Percentiles rank a stretch among this genome's conserved stretches.
Evolutionary conservation across 2,888 invertebrate species (phyloP).

Genomic region (Parnassius glacialis): DNA sequence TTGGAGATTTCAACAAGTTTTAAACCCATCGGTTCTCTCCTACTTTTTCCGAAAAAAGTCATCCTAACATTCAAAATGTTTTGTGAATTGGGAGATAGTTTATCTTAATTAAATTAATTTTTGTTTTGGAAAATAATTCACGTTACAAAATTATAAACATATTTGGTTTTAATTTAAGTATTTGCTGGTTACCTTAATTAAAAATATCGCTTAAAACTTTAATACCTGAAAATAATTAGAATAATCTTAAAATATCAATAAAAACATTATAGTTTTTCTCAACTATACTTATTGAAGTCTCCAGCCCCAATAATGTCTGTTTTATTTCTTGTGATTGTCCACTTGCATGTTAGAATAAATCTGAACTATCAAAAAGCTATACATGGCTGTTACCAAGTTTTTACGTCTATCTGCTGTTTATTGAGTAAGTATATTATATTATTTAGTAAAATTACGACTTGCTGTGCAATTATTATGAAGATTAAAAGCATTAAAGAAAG

Average conservation of each 20-base stretch:
- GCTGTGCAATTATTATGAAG: neutral
- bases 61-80: no score
- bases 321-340: slow-evolving; percentile 8
- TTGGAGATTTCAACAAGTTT: slow-evolving; percentile 14
- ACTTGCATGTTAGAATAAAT: slow-evolving; percentile 10
- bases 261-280: no score
- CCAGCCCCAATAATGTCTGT: neutral
- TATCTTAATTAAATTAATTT: no score
- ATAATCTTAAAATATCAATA: no score
- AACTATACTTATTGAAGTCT: slow-evolving; percentile 10
- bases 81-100: no score
- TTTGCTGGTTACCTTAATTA: no score
- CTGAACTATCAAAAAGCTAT: neutral
- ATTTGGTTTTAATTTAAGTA: no score
- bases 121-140: no score
- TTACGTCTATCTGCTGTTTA: neutral
- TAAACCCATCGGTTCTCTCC: neutral
- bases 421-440: slow-evolving; percentile 5
- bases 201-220: no score
- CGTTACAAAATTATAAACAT: no score
- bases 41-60: no score
- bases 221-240: no score
- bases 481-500: neutral
- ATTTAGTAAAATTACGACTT: neutral
- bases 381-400: neutral